A percentile compares a stretch with the other conserved stretches of the same genome.
Conservation (phyloP, 35 echinoderm and acorn worm species). For the Patiria miniata region DNA sequence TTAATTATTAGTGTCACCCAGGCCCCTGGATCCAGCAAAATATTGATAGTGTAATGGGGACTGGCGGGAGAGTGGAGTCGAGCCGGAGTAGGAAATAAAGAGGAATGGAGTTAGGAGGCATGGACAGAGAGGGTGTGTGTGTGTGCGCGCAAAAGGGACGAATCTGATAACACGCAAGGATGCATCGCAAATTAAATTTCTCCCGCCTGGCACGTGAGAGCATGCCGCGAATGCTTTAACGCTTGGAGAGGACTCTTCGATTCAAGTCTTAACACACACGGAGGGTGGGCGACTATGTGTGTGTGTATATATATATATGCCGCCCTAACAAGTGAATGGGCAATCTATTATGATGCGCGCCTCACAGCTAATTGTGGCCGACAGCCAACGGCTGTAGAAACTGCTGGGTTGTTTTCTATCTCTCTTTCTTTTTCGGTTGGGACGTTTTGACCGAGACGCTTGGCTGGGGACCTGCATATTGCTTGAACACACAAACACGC, state of each 20-base stretch:
- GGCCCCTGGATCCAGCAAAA: constrained; percentile 1
- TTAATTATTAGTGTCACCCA: constrained; percentile 11
- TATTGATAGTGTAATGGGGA: constrained; percentile 13
- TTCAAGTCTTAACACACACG: too few species aligned
- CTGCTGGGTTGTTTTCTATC: too few species aligned
- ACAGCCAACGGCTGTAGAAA: too few species aligned
- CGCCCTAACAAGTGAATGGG: too few species aligned
- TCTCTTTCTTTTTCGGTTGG: too few species aligned
- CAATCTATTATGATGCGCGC: too few species aligned
- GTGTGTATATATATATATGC: too few species aligned
- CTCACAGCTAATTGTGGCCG: too few species aligned
- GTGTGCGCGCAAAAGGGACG: background rate
- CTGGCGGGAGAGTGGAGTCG: background rate
- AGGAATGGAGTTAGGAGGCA: background rate
- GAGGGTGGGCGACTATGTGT: too few species aligned
- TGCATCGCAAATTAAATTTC: constrained; percentile 25
- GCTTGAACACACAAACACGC: too few species aligned
- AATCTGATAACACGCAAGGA: constrained; percentile 2
- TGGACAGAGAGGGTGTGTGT: background rate
- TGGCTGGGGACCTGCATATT: too few species aligned
- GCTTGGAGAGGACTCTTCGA: background rate
- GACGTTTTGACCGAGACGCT: too few species aligned
- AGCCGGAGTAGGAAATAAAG: background rate
- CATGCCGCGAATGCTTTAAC: constrained; percentile 6
- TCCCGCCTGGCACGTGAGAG: constrained; percentile 31